Conservation (phyloP, 2,888 invertebrate species). For the Tetranychus truncatus region DNA sequence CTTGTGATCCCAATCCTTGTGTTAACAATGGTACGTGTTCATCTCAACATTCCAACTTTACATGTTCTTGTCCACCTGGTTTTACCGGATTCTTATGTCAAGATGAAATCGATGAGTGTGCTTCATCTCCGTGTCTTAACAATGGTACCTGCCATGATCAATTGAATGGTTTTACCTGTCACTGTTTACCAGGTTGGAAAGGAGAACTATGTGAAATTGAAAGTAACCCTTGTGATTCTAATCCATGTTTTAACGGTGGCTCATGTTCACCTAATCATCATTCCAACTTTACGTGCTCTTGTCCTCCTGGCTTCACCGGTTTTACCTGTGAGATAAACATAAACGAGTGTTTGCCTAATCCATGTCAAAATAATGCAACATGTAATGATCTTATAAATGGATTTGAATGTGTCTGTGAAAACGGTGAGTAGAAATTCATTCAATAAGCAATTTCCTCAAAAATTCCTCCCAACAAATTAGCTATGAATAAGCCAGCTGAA, state of each 20-base stretch:
- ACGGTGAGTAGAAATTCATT: not conserved
- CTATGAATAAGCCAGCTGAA: too few species aligned
- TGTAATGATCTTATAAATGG: slow-evolving; percentile 1
- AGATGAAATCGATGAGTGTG: slow-evolving; percentile 31
- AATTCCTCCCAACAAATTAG: not conserved
- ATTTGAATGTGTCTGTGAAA: not conserved
- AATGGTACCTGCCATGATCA: slow-evolving; percentile 52
- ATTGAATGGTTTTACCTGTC: slow-evolving; percentile 47
- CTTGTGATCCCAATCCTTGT: slow-evolving; percentile 72
- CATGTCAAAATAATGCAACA: slow-evolving; percentile 7
- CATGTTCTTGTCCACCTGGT: slow-evolving; percentile 70
- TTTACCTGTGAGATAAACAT: not conserved
- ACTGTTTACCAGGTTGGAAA: slow-evolving; percentile 43
- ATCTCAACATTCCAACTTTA: slow-evolving; percentile 69
- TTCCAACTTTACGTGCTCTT: slow-evolving; percentile 72
- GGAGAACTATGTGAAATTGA: slow-evolving; percentile 46
- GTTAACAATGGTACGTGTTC: slow-evolving; percentile 48
- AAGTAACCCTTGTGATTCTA: slow-evolving; percentile 78
- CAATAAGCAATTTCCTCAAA: not conserved
- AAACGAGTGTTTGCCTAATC: not conserved
- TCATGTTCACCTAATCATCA: slow-evolving; percentile 56
- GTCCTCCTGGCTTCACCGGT: slow-evolving; percentile 47
- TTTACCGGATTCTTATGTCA: slow-evolving; percentile 29
- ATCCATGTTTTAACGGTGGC: slow-evolving; percentile 53
- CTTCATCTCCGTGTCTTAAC: slow-evolving; percentile 41